Evolutionary conservation across 2,797 vertebrate species (phyloP).

Genomic region (Monodelphis domestica): DNA sequence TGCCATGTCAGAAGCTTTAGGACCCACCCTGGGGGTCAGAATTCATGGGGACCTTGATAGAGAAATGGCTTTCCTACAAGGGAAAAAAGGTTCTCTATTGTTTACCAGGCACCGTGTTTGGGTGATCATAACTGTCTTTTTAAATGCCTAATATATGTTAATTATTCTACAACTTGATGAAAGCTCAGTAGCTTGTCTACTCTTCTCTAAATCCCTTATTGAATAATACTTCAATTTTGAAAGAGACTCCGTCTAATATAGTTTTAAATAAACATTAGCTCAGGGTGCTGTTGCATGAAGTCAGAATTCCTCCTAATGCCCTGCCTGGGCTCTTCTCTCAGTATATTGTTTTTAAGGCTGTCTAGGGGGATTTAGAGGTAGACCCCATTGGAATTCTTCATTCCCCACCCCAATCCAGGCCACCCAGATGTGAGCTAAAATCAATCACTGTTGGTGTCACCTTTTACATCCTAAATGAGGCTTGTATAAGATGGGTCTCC

Average conservation of each 20-base stretch:
- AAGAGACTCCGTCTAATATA: not conserved
- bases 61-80: not conserved
- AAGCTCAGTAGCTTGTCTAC: not conserved
- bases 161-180: not conserved
- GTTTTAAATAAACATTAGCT: conserved; percentile 2
- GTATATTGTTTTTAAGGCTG: not conserved
- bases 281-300: not conserved
- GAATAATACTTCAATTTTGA: not conserved
- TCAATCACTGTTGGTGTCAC: not conserved
- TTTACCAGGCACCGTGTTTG: not conserved
- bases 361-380: not conserved
- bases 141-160: not conserved
- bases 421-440: conserved; percentile 3
- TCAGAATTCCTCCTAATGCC: not conserved
- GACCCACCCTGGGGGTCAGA: not conserved
- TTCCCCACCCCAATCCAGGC: not conserved
- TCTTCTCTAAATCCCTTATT: not conserved
- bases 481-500: not conserved
- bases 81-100: not conserved
- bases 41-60: not conserved
- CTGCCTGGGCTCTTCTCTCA: conserved; percentile 1
- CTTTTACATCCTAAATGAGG: not conserved
- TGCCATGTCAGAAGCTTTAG: not conserved
- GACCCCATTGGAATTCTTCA: not conserved
- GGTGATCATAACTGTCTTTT: not conserved